phyloP scores from a whole-genome alignment of 2,113 vertebrate species.

The Pseudopodoces humilis region DNA sequence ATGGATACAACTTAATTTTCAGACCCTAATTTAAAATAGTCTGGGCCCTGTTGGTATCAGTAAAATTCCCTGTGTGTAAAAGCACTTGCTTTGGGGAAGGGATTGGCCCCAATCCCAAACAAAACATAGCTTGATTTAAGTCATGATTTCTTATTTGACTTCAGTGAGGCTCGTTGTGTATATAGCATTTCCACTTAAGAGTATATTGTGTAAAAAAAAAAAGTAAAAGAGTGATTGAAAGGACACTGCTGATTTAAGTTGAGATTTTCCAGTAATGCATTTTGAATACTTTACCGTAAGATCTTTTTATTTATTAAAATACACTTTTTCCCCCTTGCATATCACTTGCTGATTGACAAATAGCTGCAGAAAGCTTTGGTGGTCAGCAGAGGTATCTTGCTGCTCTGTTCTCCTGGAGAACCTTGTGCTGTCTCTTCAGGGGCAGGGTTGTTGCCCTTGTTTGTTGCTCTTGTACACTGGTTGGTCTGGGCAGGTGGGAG shows the following conservation, averaged over 20 bases:
- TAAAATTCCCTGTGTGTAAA: not conserved
- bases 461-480: accelerated
- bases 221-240: not conserved
- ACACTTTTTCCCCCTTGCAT: accelerated
- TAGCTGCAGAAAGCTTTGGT: not conserved
- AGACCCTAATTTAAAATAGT: not conserved
- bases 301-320: not conserved
- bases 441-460: not conserved
- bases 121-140: not conserved
- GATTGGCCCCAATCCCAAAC: not conserved
- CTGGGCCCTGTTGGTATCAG: accelerated
- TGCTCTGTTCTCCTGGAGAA: not conserved
- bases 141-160: not conserved
- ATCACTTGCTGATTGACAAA: not conserved
- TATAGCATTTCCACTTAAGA: not conserved
- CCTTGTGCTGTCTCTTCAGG: not conserved
- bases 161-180: not conserved
- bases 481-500: not conserved
- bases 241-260: not conserved
- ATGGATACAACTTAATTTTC: not conserved
- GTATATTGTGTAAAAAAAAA: not conserved
- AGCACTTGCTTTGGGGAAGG: not conserved
- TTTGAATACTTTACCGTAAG: not conserved
- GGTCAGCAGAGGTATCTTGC: not conserved
- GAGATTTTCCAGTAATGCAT: not conserved